A percentile compares a stretch with the other conserved stretches of the same genome.
These are phyloP conservation scores for Montipora capricornis DNA, from an alignment of 64 coral and sea anemone genomes.

Conservation along the genomic window DNA sequence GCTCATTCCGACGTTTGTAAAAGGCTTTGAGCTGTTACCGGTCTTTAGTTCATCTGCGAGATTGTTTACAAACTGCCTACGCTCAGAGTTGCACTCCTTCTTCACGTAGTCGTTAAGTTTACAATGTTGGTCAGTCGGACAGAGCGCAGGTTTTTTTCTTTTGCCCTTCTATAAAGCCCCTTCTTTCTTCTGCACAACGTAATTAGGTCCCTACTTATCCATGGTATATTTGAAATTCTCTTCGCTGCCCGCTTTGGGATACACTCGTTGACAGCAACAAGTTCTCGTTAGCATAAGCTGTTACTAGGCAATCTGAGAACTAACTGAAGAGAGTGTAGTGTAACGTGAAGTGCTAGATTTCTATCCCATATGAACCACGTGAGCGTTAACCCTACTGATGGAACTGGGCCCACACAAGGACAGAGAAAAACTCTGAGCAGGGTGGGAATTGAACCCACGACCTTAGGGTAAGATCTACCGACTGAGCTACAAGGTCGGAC, in stretches of 20 bases:
- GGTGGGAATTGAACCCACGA: too few relatives aligned
- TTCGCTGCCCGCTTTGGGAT: conserved; percentile 30
- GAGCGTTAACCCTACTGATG: too few relatives aligned
- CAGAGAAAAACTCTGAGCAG: too few relatives aligned
- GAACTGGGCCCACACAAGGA: too few relatives aligned
- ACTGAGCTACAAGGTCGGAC: too few relatives aligned
- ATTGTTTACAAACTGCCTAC: background rate
- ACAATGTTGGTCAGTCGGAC: background rate
- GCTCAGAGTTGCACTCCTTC: background rate
- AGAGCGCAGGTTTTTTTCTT: background rate
- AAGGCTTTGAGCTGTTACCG: background rate
- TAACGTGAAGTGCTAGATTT: too few relatives aligned
- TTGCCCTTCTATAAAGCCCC: background rate
- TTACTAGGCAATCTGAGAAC: too few relatives aligned
- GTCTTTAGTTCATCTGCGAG: too few relatives aligned
- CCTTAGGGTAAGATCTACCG: too few relatives aligned
- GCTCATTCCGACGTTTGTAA: conserved; percentile 72
- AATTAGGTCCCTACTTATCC: conserved; percentile 10
- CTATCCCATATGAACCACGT: too few relatives aligned
- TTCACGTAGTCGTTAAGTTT: background rate
- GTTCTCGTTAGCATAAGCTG: too few relatives aligned
- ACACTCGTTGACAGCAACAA: conserved; percentile 36
- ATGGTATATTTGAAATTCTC: background rate
- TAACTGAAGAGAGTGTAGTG: too few relatives aligned
- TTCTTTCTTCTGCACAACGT: conserved; percentile 5